Conservation (phyloP, 1,140 invertebrate genomes). For the Octopus bimaculoides region DNA sequence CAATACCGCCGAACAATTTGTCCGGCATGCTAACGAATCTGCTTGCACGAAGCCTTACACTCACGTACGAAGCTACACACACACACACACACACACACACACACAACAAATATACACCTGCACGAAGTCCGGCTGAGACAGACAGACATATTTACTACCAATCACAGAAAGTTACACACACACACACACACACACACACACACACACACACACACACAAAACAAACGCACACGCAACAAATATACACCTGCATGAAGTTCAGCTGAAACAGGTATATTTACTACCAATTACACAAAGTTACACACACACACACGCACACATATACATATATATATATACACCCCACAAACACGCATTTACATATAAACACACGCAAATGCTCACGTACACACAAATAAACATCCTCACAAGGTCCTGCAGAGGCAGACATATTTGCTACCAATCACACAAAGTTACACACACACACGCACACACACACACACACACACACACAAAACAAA, state of each 20-base stretch:
- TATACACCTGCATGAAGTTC: too few relatives aligned
- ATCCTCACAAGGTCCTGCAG: too few relatives aligned
- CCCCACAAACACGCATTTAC: too few relatives aligned
- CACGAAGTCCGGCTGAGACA: too few relatives aligned
- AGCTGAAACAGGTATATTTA: not conserved
- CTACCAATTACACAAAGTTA: not conserved
- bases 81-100: not conserved
- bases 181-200: slow-evolving; percentile 9
- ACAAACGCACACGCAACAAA: not conserved
- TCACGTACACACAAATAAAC: too few relatives aligned
- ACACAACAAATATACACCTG: too few relatives aligned
- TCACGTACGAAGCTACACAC: not conserved
- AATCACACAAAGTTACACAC: not conserved
- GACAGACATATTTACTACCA: not conserved
- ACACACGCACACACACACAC: not conserved
- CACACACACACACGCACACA: not conserved
- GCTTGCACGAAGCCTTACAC: not conserved
- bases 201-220: not conserved
- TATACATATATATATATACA: slow-evolving; percentile 16
- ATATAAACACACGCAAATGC: not conserved
- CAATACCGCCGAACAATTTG: too few relatives aligned
- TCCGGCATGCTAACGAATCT: not conserved
- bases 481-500: not conserved
- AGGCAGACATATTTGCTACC: not conserved
- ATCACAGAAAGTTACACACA: not conserved